These are phyloP conservation scores for Chrysogorgia sp. DNA, from an alignment of 92 coral and sea anemone species.

Conservation along the genomic window DNA sequence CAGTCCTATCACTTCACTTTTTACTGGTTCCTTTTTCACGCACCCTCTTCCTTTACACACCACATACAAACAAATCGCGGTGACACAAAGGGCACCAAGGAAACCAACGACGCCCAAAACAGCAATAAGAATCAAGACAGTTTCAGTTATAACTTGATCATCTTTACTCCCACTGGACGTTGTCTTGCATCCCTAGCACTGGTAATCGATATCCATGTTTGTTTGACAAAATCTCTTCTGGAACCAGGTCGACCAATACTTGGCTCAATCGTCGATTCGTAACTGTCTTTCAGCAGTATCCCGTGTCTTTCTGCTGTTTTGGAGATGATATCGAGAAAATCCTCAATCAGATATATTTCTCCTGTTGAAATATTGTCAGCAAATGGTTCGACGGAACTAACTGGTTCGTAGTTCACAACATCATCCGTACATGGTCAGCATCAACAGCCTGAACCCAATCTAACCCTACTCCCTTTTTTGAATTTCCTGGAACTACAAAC, in stretches of 20 bases:
- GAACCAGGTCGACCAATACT: slow-evolving; percentile 75
- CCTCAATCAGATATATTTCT: slow-evolving; percentile 74
- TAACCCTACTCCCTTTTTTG: slow-evolving; percentile 70
- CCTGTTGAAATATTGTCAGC: slow-evolving; percentile 84
- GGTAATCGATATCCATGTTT: slow-evolving; percentile 53
- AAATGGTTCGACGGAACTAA: slow-evolving; percentile 60
- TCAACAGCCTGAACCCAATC: slow-evolving; percentile 81
- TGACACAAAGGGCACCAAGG: slow-evolving; percentile 54
- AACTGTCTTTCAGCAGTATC: slow-evolving; percentile 16
- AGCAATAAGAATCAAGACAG: slow-evolving; percentile 61
- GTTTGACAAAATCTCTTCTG: slow-evolving; percentile 38
- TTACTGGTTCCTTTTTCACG: neutral
- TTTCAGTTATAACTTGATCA: slow-evolving; percentile 35
- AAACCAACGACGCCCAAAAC: slow-evolving; percentile 73
- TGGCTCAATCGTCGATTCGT: slow-evolving; percentile 46
- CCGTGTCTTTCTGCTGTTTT: neutral
- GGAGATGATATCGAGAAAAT: slow-evolving; percentile 52
- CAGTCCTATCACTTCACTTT: slow-evolving; percentile 25
- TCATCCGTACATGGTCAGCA: slow-evolving; percentile 82
- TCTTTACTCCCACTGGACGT: slow-evolving; percentile 1
- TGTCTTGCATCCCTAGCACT: slow-evolving; percentile 62
- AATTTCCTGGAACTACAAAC: slow-evolving; percentile 77
- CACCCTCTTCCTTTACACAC: slow-evolving; percentile 8
- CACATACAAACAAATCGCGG: slow-evolving; percentile 64
- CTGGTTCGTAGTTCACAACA: slow-evolving; percentile 63